Evolutionary conservation across 2,888 invertebrate species (phyloP).

Genomic region (Troides aeacus): DNA sequence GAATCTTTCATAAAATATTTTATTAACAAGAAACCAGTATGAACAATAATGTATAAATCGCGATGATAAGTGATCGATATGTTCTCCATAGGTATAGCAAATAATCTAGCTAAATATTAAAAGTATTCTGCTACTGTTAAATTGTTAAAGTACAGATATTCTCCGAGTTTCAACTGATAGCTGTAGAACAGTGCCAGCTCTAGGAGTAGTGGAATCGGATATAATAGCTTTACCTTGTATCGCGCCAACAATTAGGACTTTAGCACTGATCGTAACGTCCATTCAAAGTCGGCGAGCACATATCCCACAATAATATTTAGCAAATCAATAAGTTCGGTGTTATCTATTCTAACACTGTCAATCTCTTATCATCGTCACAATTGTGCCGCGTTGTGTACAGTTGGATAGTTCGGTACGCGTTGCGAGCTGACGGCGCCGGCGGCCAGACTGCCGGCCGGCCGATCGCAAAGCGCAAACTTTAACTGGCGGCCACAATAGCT

Average conservation of each 20-base stretch:
- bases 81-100: neutral
- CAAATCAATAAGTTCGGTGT: slow-evolving; percentile 50
- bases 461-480: slow-evolving; percentile 70
- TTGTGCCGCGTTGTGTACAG: slow-evolving; percentile 48
- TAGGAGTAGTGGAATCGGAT: slow-evolving; percentile 63
- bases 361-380: slow-evolving; percentile 70
- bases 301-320: slow-evolving; percentile 43
- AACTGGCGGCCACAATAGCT: slow-evolving; percentile 75
- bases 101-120: neutral
- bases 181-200: slow-evolving; percentile 59
- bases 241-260: slow-evolving; percentile 58
- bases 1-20: neutral
- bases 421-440: slow-evolving; percentile 53
- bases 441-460: slow-evolving; percentile 70
- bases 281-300: slow-evolving; percentile 51
- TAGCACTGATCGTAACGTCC: slow-evolving; percentile 49
- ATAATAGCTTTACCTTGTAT: slow-evolving; percentile 75
- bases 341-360: slow-evolving; percentile 63
- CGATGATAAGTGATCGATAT: neutral
- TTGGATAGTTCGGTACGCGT: slow-evolving; percentile 47
- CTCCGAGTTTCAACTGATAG: slow-evolving; percentile 34
- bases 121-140: slow-evolving; percentile 11
- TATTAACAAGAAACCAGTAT: neutral
- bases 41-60: neutral
- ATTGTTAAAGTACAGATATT: slow-evolving; percentile 32